Evolutionary conservation across 2,888 invertebrate genomes (phyloP), one percentile per base, ranked within the genome.

Genomic region (Hirudinaria manillensis): DNA sequence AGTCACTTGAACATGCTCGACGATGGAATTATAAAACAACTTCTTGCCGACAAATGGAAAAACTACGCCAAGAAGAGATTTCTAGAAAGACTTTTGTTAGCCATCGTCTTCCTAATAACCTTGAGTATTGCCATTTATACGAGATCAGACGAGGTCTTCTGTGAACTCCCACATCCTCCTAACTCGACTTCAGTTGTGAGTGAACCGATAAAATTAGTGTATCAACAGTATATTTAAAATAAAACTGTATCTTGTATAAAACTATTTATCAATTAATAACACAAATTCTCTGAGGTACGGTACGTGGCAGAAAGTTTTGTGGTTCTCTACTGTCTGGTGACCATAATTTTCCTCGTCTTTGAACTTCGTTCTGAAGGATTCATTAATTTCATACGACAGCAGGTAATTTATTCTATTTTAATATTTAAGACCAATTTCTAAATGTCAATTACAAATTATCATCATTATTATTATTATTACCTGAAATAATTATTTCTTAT

Each of bases 11-110:
- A 98, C 84, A 99, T 99, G 97, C 88, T 99, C 82, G 96, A 96
- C 83, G 96, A 97, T 70, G 98, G 98, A 45, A 98, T 99, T 76
- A 97, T 99, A 82, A 95, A 97, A 84, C 90, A 95, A 82, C 87
- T 99, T 71, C 88, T 99, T 27, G 97, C 97, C 85, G 98, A 99
- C 86, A 99, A 99, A 86, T 99, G 99, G 99, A 97, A 98, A 86
- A 95, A 96, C 0, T 99, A 95, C 87, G 99, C 96, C 36, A 89
- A 94, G 93, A 91, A 91, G 82, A 94, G 96, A 87, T 94, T 98
- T 85, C 88, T 96, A 77, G 93, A 96, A 86, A 90, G 96, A 55
- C 89, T 98, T 36, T 88, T 93, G 51, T 92, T 98, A 80, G 88
- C 97, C 70, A 89, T 92, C 82, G 88, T 93, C 36, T 97, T 99